phyloP scores from a whole-genome alignment of 2,113 vertebrate species.

The Petrocephalus microphthalmus region DNA sequence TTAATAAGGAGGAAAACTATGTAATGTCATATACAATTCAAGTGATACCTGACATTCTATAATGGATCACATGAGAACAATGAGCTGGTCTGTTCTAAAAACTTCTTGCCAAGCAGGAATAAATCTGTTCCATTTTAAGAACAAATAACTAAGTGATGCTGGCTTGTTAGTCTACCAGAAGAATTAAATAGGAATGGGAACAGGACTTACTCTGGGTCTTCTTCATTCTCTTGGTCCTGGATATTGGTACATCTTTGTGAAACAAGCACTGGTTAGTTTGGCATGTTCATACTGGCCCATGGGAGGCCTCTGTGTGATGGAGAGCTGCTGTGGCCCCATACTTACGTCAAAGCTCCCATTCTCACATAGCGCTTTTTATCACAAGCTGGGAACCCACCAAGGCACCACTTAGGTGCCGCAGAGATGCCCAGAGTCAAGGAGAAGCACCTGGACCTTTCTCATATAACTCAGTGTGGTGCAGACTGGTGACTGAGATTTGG shows the following conservation, averaged over 20 bases:
- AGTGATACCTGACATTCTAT: neutral
- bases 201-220: constrained; percentile 59
- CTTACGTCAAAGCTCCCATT: constrained; percentile 49
- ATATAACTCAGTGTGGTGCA: neutral
- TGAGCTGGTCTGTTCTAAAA: neutral
- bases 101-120: neutral
- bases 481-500: neutral
- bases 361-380: constrained; percentile 8
- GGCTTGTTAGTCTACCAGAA: neutral
- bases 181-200: neutral
- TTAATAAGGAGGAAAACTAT: neutral
- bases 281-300: neutral
- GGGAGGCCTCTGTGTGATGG: neutral
- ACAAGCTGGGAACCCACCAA: neutral
- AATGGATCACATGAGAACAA: neutral
- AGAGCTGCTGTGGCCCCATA: constrained; percentile 63
- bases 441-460: neutral
- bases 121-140: neutral
- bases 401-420: neutral
- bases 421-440: neutral
- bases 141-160: neutral
- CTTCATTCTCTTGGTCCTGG: constrained; percentile 60
- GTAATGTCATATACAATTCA: neutral
- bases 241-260: constrained; percentile 58
- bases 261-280: constrained; percentile 31